Percentiles rank a stretch among this genome's conserved stretches.
phyloP scores from a whole-genome alignment of 2,888 invertebrate genomes.

The Meliscaeva auricollis region DNA sequence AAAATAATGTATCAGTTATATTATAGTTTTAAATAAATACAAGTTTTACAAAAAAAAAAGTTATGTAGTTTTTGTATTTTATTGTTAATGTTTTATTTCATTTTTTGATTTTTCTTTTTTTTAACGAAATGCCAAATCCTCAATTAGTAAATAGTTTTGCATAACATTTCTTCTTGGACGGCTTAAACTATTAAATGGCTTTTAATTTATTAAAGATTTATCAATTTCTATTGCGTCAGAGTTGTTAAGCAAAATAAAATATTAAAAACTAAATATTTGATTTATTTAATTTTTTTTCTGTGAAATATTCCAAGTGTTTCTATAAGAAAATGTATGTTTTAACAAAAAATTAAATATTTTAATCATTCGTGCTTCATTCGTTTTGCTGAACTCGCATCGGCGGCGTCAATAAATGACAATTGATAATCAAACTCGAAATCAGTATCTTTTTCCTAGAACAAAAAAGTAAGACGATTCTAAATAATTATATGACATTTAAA shows the following conservation, averaged over 20 bases:
- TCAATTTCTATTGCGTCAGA: too few relatives aligned
- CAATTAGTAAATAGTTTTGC: background rate
- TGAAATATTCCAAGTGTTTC: background rate
- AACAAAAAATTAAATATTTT: conserved; percentile 49
- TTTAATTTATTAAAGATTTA: too few relatives aligned
- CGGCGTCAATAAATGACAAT: conserved; percentile 81
- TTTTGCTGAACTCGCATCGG: conserved; percentile 78
- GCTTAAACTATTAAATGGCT: conserved; percentile 60
- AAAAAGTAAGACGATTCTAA: background rate
- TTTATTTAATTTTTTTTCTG: conserved; percentile 27
- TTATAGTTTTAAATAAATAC: conserved; percentile 10
- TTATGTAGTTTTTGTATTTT: conserved; percentile 16
- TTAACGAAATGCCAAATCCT: conserved; percentile 9
- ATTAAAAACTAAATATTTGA: background rate
- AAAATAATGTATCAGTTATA: conserved; percentile 23
- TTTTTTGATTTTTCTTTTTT: background rate
- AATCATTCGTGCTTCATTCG: conserved; percentile 83
- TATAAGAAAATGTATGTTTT: conserved; percentile 5
- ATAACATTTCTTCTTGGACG: conserved; percentile 57
- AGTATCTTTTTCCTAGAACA: conserved; percentile 80
- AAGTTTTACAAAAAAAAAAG: conserved; percentile 67
- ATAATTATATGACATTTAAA: too few relatives aligned
- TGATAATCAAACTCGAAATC: conserved; percentile 83
- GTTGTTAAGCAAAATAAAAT: too few relatives aligned
- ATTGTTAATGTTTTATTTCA: background rate